Base-by-base conservation (phyloP, 2,113 vertebrate species). In the Microcebus tavaratra region DNA sequence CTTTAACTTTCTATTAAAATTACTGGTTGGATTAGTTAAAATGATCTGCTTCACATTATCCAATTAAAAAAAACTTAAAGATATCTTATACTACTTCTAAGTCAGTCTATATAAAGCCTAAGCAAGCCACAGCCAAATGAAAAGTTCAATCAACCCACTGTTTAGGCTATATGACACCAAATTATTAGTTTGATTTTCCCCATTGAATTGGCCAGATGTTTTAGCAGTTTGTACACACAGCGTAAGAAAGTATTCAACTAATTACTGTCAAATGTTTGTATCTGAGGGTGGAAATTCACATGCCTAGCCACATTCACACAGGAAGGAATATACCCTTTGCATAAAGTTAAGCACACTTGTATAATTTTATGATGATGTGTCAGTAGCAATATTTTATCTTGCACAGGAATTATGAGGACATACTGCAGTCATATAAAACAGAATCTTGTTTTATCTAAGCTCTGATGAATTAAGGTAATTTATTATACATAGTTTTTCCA, bases 391-490 rank as follows among this genome's bases (percentile, higher is more conserved):
- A 96, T 91, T 88, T 93, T 95, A 67, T 79, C 25, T 97, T 91
- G 10, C 17, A 57, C 8, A 55, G 65, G 4, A 94, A 93, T 91
- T 96, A 94, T 92, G 61, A 95, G 50, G 67, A 88, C 55, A 94
- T 88, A 65, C 45, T 81, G 65, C 10, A 92, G 57, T 90, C 45
- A 95, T 53, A 93, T 91, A 88, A 91, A 96, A 93, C 72, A 95
- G 70, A 91, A 88, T 90, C 18, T 76, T 88, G 70, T 88, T 98
- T 98, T 82, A 96, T 57, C 67, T 9, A 94, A 94, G n/a, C 92
- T 94, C 36, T 97, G 86, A 97, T 83, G 39, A 89, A 96, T 95
- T 96, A 92, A 82, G 88, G 89, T 96, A 96, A 97, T 97, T 98
- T 97, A 91, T 80, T 92, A n/a, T 59, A 57, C 76, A 42, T 48